phyloP scores from a whole-genome alignment of 2,797 vertebrate species.

The Chiroxiphia lanceolata region DNA sequence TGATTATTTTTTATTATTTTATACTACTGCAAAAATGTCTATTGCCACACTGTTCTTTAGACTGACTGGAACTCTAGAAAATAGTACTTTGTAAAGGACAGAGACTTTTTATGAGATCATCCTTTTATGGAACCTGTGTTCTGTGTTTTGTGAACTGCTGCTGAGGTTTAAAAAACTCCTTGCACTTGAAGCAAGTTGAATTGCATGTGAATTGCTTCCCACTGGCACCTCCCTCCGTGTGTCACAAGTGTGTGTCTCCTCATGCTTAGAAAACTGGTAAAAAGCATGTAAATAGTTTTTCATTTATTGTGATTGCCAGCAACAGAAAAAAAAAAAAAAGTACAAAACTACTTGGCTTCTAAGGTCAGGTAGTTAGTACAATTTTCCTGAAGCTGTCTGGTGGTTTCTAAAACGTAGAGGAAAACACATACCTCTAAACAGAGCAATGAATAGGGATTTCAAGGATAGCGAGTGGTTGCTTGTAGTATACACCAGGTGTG shows the following conservation, averaged over 20 bases:
- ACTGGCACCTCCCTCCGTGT: fast-evolving
- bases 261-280: neutral
- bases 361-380: neutral
- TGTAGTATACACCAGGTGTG: neutral
- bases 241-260: neutral
- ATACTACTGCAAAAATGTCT: neutral
- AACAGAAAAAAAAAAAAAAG: too few species aligned
- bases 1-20: neutral
- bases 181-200: neutral
- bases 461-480: neutral
- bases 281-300: neutral
- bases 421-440: neutral
- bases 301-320: too few species aligned
- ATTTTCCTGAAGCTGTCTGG: neutral
- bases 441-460: neutral
- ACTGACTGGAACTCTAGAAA: neutral
- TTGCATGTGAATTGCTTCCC: neutral
- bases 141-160: neutral
- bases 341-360: neutral
- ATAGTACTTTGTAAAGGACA: neutral
- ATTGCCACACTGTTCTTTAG: neutral
- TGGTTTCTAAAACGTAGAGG: neutral
- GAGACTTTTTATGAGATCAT: neutral
- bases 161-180: neutral
- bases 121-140: neutral